Percentiles rank a stretch among this genome's conserved stretches.
phyloP scores from a whole-genome alignment of 2,888 invertebrate species.

The Cephonodes hylas region DNA sequence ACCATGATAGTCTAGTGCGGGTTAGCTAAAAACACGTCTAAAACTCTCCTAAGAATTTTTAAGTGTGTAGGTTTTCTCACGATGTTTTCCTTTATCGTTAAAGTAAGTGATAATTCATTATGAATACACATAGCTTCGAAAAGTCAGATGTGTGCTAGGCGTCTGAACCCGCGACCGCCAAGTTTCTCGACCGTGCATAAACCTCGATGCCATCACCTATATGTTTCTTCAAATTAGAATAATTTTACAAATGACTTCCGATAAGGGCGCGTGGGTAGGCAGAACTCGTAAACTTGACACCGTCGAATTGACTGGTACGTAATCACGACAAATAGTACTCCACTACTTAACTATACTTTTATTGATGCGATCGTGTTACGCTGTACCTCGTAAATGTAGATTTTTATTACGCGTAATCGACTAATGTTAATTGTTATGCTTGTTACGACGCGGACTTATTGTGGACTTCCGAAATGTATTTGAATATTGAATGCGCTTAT shows the following conservation, averaged over 20 bases:
- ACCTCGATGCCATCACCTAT: no score
- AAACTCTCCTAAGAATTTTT: no score
- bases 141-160: no score
- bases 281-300: constrained; percentile 28
- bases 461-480: neutral
- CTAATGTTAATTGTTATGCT: neutral
- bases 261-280: constrained; percentile 49
- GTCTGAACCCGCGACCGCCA: no score
- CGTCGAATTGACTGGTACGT: constrained; percentile 18
- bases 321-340: constrained; percentile 19
- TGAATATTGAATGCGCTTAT: neutral
- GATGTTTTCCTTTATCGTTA: no score
- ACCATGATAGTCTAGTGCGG: no score
- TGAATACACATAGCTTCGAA: no score
- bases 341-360: neutral
- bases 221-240: neutral
- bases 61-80: no score
- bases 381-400: constrained; percentile 2
- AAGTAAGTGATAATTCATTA: no score
- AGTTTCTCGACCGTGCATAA: no score
- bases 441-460: no score
- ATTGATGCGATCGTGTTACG: neutral
- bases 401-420: constrained; percentile 2
- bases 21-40: no score
- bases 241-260: neutral